These are phyloP conservation scores for Amphipoea lucens DNA, from an alignment of 2,888 invertebrate genomes.

Conservation along the genomic window DNA sequence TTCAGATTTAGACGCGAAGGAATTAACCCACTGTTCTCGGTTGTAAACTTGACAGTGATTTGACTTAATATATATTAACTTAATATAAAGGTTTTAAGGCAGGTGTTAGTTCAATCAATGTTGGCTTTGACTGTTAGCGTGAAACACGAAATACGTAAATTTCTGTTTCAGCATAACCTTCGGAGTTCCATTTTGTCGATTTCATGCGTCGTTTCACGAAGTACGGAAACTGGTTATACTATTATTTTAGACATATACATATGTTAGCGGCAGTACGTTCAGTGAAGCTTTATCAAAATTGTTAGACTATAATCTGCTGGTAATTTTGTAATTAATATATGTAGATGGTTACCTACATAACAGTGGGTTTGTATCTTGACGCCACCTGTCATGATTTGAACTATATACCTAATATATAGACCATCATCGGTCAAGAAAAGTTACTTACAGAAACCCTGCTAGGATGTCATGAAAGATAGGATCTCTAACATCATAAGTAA, in stretches of 20 bases:
- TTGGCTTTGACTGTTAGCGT: conserved; percentile 10
- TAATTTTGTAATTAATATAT: background rate
- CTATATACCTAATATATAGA: background rate
- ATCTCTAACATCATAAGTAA: background rate
- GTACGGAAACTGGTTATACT: background rate
- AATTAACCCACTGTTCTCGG: conserved; percentile 38
- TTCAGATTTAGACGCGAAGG: conserved; percentile 30
- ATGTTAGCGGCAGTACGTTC: background rate
- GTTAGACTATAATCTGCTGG: background rate
- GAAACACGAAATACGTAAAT: conserved; percentile 10
- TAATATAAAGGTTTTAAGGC: conserved; percentile 10
- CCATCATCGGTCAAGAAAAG: background rate
- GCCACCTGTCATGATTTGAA: background rate
- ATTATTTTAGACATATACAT: background rate
- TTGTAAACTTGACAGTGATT: conserved; percentile 30
- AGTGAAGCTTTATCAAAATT: background rate
- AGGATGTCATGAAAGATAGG: background rate
- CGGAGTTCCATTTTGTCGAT: conserved; percentile 4
- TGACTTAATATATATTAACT: conserved; percentile 19
- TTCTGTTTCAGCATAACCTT: background rate
- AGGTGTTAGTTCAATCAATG: conserved; percentile 3
- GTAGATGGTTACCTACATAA: background rate
- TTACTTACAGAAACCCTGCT: background rate
- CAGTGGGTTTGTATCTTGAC: background rate
- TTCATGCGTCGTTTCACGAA: background rate